A percentile compares a stretch with the other conserved stretches of the same genome.
Evolutionary conservation across 2,888 invertebrate genomes (phyloP).

Genomic region (Ophion ventricosus): DNA sequence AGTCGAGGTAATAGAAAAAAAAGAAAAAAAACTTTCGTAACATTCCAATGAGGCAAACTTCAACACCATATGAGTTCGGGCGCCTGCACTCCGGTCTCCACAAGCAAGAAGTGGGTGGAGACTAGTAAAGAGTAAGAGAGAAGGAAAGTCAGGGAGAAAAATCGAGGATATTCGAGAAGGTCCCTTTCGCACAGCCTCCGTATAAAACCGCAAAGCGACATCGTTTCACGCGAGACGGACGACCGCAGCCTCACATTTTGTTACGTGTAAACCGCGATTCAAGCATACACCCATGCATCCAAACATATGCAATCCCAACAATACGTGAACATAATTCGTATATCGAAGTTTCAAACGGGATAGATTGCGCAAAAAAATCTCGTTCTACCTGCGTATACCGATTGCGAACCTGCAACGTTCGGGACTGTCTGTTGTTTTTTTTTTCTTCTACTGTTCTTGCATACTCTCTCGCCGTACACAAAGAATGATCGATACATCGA

Average conservation of each 20-base stretch:
- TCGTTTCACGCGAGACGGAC: conserved; percentile 41
- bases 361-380: conserved; percentile 42
- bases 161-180: conserved; percentile 58
- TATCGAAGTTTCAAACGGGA: conserved; percentile 17
- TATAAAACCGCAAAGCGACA: conserved; percentile 36
- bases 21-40: too few species aligned
- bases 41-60: neutral
- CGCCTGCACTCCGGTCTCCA: conserved; percentile 39
- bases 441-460: neutral
- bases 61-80: neutral
- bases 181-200: conserved; percentile 48
- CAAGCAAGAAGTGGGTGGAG: conserved; percentile 30
- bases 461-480: neutral
- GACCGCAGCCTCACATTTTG: conserved; percentile 44
- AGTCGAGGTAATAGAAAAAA: too few species aligned
- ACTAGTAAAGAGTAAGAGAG: neutral
- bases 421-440: conserved; percentile 6
- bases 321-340: conserved; percentile 12
- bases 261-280: conserved; percentile 17
- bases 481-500: conserved; percentile 13
- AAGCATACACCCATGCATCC: conserved; percentile 13
- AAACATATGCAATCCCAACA: neutral
- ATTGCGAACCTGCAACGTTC: conserved; percentile 33
- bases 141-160: conserved; percentile 12
- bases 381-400: conserved; percentile 34